Evolutionary conservation across 2,113 vertebrate species (phyloP), one percentile per base, ranked within the genome.

Genomic region (Charina bottae): DNA sequence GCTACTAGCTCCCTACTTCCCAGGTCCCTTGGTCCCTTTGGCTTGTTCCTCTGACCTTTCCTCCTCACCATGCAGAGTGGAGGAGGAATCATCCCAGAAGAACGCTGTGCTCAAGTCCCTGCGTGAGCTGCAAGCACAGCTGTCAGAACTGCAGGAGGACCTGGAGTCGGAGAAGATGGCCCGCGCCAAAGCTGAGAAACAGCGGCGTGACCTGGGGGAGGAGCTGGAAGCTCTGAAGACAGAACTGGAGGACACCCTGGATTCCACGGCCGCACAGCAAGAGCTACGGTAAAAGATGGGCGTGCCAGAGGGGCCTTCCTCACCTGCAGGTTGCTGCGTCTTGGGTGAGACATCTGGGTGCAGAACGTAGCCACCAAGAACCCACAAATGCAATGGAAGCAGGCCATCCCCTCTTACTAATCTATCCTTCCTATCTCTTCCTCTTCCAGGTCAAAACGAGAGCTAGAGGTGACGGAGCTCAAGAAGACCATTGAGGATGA

Each of bases 211-310:
- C 96, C 97, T 99, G 56, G 97, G 98, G 0, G 98, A 99, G 96
- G 98, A 99, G 95, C 96, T 99, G 94, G 98, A 99, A 95, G 98
- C 98, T 0, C 96, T 99, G 85, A 98, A 98, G 89, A 98, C 98
- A 0, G 98, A 99, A 93, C 97, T 99, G 17, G 98, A 99, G 94
- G 98, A 99, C 95, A 99, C 98, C 0, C 95, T 99, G 92, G 98
- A 99, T 94, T 98, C 98, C 62, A 99, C 98, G 13, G 98, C 98
- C 0, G 97, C 98, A 0, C 98, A 99, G 96, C 98, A 98, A 95
- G 98, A 99, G 94, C 98, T 99, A 24, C 97, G 98, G 98, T 98
- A 49, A 94, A 95, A 21, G 83, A 1, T 0, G 1, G 17, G 2
- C 0, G 0, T 1, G 6, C 23, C 19, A 0, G 19, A 1, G 6